Evolutionary conservation across 2,113 vertebrate genomes (phyloP).

Genomic region (Pelobates fuscus): DNA sequence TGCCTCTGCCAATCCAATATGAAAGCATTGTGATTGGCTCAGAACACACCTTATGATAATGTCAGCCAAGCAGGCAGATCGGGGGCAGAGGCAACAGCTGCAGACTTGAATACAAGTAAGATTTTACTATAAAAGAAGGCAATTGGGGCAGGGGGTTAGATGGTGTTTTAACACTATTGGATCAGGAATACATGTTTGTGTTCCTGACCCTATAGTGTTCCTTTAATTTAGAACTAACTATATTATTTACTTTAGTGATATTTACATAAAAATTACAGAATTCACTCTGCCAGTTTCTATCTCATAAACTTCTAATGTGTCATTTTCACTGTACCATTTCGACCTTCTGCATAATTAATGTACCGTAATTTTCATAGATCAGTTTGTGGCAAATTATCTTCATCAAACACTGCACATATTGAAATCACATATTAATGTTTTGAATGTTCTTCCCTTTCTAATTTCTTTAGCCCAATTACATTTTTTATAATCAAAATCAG

Average conservation of each 20-base stretch:
- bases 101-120: too few relatives aligned
- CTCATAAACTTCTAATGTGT: background rate
- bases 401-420: constrained; percentile 1
- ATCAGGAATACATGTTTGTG: too few relatives aligned
- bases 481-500: background rate
- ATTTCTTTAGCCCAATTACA: background rate
- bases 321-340: background rate
- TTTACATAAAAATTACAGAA: background rate
- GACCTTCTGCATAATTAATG: constrained; percentile 41
- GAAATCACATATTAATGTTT: constrained; percentile 21
- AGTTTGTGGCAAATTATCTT: constrained; percentile 18
- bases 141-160: too few relatives aligned
- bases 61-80: too few relatives aligned
- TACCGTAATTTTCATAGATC: constrained; percentile 24
- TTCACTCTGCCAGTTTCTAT: background rate
- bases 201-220: too few relatives aligned
- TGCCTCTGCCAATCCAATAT: too few relatives aligned
- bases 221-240: too few relatives aligned
- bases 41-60: too few relatives aligned
- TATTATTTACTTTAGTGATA: constrained; percentile 8
- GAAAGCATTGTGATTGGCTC: too few relatives aligned
- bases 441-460: background rate
- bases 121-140: too few relatives aligned
- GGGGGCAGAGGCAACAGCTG: too few relatives aligned
- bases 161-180: too few relatives aligned